These are phyloP conservation scores for Mycetomoellerius zeteki DNA, from an alignment of 1,140 invertebrate species.

Conservation along the genomic window DNA sequence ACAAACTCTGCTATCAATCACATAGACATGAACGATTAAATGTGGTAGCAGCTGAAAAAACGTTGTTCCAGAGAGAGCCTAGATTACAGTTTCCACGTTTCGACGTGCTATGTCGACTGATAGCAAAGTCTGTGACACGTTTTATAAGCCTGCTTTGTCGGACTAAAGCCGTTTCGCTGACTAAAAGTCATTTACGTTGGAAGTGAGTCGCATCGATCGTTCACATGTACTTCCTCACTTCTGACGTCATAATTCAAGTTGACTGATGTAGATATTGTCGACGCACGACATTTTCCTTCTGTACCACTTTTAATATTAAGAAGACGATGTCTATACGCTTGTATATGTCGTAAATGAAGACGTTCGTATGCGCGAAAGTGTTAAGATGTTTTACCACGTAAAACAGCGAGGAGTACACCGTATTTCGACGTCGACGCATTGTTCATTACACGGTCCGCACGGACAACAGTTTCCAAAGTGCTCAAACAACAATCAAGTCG, in stretches of 20 bases:
- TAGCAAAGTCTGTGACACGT: constrained; percentile 49
- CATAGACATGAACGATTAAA: constrained; percentile 41
- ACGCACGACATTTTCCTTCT: background rate
- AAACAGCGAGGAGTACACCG: constrained; percentile 4
- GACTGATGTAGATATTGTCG: constrained; percentile 21
- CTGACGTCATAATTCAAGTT: constrained; percentile 24
- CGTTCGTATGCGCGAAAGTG: background rate
- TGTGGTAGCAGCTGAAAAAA: constrained; percentile 52
- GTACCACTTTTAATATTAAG: background rate
- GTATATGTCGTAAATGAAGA: background rate
- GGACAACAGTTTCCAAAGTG: constrained; percentile 68
- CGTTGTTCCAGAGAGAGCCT: constrained; percentile 18
- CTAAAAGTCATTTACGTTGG: constrained; percentile 51
- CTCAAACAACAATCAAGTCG: constrained; percentile 78
- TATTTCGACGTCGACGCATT: constrained; percentile 32
- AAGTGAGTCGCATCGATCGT: constrained; percentile 40
- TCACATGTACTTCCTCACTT: constrained; percentile 20
- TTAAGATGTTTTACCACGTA: constrained; percentile 21
- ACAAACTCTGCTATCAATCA: constrained; percentile 44
- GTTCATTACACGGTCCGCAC: constrained; percentile 67
- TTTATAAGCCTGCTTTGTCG: constrained; percentile 47
- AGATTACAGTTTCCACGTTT: constrained; percentile 52
- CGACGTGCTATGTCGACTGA: constrained; percentile 48
- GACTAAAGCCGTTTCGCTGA: constrained; percentile 25
- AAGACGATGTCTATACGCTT: background rate